Percentiles rank a stretch among this genome's conserved stretches.
Conservation (phyloP, 2,113 vertebrate species). For the Dipodomys ordii region DNA sequence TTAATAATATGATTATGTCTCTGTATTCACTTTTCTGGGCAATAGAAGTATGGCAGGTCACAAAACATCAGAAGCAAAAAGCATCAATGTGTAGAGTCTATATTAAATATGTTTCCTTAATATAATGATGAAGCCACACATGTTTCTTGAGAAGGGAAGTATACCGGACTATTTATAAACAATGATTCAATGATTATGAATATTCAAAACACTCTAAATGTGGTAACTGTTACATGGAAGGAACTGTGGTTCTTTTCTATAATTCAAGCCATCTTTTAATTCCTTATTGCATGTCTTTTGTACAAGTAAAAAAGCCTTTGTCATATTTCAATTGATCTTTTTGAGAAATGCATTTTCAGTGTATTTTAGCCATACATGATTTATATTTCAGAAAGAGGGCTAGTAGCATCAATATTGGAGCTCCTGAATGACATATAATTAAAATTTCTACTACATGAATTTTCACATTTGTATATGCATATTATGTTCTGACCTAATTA, state of each 20-base stretch:
- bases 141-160: slow-evolving; percentile 17
- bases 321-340: background rate
- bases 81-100: background rate
- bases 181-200: slow-evolving; percentile 47
- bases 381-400: background rate
- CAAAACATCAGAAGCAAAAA: background rate
- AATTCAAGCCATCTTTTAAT: slow-evolving; percentile 9
- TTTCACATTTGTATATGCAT: background rate
- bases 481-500: background rate
- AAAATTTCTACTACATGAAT: background rate
- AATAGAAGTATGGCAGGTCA: background rate
- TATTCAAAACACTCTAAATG: slow-evolving; percentile 43
- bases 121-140: background rate
- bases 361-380: background rate
- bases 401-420: background rate
- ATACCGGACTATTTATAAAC: slow-evolving; percentile 16
- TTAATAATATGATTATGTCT: background rate
- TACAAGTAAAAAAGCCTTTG: slow-evolving; percentile 1
- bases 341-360: background rate
- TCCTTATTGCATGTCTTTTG: slow-evolving; percentile 6
- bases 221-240: slow-evolving; percentile 30
- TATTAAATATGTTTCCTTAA: slow-evolving; percentile 25
- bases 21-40: background rate
- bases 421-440: background rate
- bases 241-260: background rate